These are phyloP conservation scores for Rhizoglyphus robini DNA, from an alignment of 1,140 invertebrate species.

Conservation along the genomic window DNA sequence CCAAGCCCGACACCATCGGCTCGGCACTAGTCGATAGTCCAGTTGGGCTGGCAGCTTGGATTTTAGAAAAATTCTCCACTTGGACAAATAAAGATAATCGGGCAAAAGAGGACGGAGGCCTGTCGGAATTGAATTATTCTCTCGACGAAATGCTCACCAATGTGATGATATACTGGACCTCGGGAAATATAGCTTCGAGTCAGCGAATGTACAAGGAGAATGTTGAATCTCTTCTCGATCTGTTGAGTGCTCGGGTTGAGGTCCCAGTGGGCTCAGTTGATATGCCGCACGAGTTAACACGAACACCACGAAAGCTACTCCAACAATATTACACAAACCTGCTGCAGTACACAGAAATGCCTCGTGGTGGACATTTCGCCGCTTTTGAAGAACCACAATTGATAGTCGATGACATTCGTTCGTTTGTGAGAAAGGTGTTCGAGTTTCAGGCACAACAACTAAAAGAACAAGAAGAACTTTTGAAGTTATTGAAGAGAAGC, in stretches of 20 bases:
- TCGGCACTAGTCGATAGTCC: constrained; percentile 27
- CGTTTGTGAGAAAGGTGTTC: background rate
- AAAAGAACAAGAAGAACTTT: too few species aligned
- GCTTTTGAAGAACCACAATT: constrained; percentile 59
- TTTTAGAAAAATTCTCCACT: constrained; percentile 65
- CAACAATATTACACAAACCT: constrained; percentile 30
- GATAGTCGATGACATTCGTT: constrained; percentile 2
- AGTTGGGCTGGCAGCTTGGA: constrained; percentile 42
- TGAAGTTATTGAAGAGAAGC: too few species aligned
- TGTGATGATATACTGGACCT: constrained; percentile 73
- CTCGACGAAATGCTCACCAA: constrained; percentile 69
- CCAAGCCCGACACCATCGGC: constrained; percentile 81
- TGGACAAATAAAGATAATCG: constrained; percentile 19
- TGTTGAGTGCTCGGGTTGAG: background rate
- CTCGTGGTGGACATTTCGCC: constrained; percentile 64
- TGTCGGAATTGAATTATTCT: constrained; percentile 45
- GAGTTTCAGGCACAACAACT: background rate
- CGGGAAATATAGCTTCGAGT: constrained; percentile 58
- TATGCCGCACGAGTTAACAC: background rate
- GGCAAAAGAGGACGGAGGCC: constrained; percentile 51
- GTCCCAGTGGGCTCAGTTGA: background rate
- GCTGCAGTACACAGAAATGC: constrained; percentile 29
- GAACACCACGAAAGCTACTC: background rate
- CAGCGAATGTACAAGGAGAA: constrained; percentile 57
- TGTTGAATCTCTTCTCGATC: constrained; percentile 2